Conservation (phyloP, 1,140 invertebrate species). For the Euwallacea fornicatus region DNA sequence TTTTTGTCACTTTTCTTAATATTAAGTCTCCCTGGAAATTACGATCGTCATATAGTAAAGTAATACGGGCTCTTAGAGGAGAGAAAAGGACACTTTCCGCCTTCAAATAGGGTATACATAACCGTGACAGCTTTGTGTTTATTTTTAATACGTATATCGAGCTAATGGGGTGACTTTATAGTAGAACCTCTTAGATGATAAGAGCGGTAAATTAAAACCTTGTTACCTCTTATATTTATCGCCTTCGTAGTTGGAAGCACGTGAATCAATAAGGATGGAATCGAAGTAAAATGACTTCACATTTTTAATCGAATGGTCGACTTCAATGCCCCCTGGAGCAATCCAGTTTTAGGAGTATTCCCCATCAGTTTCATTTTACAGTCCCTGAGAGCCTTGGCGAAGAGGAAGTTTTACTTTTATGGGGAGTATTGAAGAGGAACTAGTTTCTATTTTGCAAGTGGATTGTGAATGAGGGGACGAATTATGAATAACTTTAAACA, state of each 20-base stretch:
- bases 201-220: conserved; percentile 11
- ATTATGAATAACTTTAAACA: no score
- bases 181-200: conserved; percentile 4
- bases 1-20: conserved; percentile 45
- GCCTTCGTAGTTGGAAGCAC: not conserved
- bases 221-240: not conserved
- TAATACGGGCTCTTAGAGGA: conserved; percentile 39
- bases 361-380: conserved; percentile 35
- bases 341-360: conserved; percentile 26
- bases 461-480: no score
- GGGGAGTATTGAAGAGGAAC: conserved; percentile 6
- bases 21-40: conserved; percentile 43
- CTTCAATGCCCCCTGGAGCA: conserved; percentile 16
- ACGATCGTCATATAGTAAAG: conserved; percentile 41
- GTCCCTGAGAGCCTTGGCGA: conserved; percentile 15
- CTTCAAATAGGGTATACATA: conserved; percentile 17
- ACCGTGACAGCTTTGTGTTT: conserved; percentile 2
- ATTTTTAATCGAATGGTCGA: conserved; percentile 27
- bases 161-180: conserved; percentile 22
- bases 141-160: conserved; percentile 25
- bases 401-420: conserved; percentile 21
- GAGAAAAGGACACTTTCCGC: conserved; percentile 16
- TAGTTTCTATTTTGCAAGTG: not conserved
- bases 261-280: not conserved
- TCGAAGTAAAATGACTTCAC: conserved; percentile 22